phyloP scores from a whole-genome alignment of 2,888 invertebrate species.

The Eristalis pertinax region DNA sequence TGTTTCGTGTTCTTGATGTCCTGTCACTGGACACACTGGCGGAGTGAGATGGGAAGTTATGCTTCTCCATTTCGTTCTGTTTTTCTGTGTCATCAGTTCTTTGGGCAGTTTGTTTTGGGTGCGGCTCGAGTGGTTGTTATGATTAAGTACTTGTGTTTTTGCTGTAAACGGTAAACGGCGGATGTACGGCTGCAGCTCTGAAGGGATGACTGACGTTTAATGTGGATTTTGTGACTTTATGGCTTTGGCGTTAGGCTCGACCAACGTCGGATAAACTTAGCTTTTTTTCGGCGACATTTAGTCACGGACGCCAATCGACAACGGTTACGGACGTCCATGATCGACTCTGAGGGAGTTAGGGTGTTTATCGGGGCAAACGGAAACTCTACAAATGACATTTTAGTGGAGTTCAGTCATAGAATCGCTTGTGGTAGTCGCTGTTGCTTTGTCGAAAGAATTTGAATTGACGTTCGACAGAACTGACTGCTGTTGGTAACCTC shows the following conservation, averaged over 20 bases:
- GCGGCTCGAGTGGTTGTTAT: conserved; percentile 64
- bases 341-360: neutral
- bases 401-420: too few species aligned
- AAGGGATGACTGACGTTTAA: neutral
- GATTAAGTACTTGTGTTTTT: conserved; percentile 20
- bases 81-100: neutral
- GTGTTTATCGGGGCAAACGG: neutral
- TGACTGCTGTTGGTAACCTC: too few species aligned
- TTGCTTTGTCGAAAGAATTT: too few species aligned
- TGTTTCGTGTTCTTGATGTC: conserved; percentile 45
- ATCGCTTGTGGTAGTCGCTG: too few species aligned
- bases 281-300: neutral
- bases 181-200: too few species aligned
- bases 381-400: too few species aligned
- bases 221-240: neutral
- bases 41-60: conserved; percentile 13
- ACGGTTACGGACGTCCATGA: too few species aligned
- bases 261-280: neutral
- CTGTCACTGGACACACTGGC: neutral
- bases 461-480: too few species aligned
- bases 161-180: neutral
- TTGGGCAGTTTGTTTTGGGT: conserved; percentile 58
- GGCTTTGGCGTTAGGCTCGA: neutral
- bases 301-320: neutral
- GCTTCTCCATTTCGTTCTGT: conserved; percentile 14